Percentiles rank a stretch among this genome's conserved stretches.
Evolutionary conservation across 2,888 invertebrate species (phyloP).

Genomic region (Bellardia bayeri): DNA sequence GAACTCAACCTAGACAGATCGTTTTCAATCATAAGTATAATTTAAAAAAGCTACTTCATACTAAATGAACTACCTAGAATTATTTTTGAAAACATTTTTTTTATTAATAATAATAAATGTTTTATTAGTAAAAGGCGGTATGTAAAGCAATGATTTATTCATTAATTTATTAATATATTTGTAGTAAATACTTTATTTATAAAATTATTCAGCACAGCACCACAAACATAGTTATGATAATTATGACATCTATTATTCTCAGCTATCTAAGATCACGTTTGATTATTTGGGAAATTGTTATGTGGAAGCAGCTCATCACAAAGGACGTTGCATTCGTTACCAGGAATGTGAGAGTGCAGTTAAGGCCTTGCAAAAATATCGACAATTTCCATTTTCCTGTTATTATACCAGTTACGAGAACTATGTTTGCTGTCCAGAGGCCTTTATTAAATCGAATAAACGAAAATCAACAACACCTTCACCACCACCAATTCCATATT

Average conservation of each 20-base stretch:
- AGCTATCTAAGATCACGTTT: neutral
- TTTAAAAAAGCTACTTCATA: neutral
- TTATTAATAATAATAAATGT: slow-evolving; percentile 4
- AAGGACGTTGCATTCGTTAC: slow-evolving; percentile 67
- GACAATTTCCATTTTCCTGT: slow-evolving; percentile 52
- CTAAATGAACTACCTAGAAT: neutral
- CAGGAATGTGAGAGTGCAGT: slow-evolving; percentile 69
- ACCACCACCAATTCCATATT: neutral
- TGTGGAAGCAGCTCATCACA: slow-evolving; percentile 23
- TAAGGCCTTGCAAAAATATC: slow-evolving; percentile 49
- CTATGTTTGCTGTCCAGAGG: slow-evolving; percentile 74
- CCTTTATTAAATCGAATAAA: slow-evolving; percentile 52
- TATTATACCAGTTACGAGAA: slow-evolving; percentile 47
- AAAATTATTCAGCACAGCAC: neutral
- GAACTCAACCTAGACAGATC: neutral
- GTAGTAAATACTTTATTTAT: neutral
- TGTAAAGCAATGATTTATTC: neutral
- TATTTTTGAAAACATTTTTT: neutral
- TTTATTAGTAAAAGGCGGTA: slow-evolving; percentile 3
- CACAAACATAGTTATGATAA: neutral
- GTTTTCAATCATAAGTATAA: neutral
- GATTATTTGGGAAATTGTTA: slow-evolving; percentile 41
- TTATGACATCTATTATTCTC: neutral
- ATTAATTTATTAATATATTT: neutral
- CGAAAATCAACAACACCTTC: neutral